Conservation (phyloP, 2,888 invertebrate genomes). For the Apamea sordens region DNA sequence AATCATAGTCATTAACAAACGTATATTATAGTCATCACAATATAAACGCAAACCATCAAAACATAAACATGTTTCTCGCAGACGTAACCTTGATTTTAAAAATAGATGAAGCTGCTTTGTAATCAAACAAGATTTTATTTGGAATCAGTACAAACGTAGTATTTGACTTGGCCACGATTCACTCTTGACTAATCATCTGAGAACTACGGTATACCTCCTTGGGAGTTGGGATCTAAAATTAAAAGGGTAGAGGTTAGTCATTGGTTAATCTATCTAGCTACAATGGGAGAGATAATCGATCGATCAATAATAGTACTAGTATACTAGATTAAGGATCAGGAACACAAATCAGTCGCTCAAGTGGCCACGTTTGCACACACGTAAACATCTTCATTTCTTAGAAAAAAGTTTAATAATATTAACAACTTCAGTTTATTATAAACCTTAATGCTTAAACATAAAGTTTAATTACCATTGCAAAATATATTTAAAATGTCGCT, state of each 20-base stretch:
- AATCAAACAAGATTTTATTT: constrained; percentile 51
- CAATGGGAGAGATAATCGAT: neutral
- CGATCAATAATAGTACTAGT: too few species aligned
- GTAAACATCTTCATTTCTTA: too few species aligned
- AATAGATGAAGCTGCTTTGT: constrained; percentile 46
- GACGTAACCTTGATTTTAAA: constrained; percentile 49
- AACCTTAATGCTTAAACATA: too few species aligned
- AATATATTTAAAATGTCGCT: too few species aligned
- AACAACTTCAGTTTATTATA: too few species aligned
- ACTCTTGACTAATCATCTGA: constrained; percentile 23
- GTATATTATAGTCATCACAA: constrained; percentile 5
- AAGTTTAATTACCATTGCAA: too few species aligned
- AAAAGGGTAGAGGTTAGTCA: constrained; percentile 34
- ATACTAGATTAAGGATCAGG: too few species aligned
- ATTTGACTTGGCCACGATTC: constrained; percentile 6
- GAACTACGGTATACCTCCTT: constrained; percentile 11
- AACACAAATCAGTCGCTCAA: too few species aligned
- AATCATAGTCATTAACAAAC: neutral
- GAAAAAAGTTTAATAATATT: too few species aligned
- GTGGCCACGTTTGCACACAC: too few species aligned
- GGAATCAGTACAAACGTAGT: neutral
- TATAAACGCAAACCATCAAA: constrained; percentile 22
- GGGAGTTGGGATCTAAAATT: constrained; percentile 51
- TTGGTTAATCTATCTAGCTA: constrained; percentile 8
- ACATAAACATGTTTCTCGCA: constrained; percentile 29